A percentile compares a stretch with the other conserved stretches of the same genome.
Conservation (phyloP, 2,113 vertebrate species). For the Lepus timidus region DNA sequence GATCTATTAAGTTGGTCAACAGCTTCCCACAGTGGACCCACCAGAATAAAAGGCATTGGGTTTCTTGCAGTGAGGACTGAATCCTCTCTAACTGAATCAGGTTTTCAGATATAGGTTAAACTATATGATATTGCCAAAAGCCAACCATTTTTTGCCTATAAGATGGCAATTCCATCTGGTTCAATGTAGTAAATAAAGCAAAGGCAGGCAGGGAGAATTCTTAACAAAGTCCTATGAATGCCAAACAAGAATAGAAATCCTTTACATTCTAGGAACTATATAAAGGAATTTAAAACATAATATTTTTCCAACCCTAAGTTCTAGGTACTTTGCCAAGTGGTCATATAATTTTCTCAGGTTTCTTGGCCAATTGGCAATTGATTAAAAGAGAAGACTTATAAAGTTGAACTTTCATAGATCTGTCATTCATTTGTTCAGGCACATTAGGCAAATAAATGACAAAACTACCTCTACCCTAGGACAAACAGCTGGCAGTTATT, state of each 20-base stretch:
- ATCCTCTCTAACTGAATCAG: background rate
- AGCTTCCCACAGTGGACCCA: background rate
- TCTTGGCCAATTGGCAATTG: conserved; percentile 23
- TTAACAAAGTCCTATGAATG: conserved; percentile 1
- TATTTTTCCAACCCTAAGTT: conserved; percentile 44
- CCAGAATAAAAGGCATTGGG: background rate
- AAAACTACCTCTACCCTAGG: background rate
- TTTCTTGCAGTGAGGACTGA: background rate
- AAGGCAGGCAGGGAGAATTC: conserved; percentile 15
- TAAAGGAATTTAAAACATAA: background rate
- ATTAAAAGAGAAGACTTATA: background rate
- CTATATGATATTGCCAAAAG: background rate
- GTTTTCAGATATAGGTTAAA: conserved; percentile 20
- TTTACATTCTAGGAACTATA: background rate
- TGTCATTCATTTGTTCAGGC: conserved; percentile 7
- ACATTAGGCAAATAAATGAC: background rate
- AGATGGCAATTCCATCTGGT: background rate
- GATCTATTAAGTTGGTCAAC: background rate
- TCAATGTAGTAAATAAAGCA: conserved; percentile 30
- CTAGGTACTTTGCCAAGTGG: conserved; percentile 36
- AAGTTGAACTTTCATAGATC: background rate
- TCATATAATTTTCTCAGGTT: background rate
- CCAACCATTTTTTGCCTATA: background rate
- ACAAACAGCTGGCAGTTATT: background rate
- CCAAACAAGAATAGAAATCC: background rate